Percentiles rank a stretch among this genome's conserved stretches.
Evolutionary conservation across 2,888 invertebrate genomes (phyloP).

Genomic region (Danaus chrysippus): DNA sequence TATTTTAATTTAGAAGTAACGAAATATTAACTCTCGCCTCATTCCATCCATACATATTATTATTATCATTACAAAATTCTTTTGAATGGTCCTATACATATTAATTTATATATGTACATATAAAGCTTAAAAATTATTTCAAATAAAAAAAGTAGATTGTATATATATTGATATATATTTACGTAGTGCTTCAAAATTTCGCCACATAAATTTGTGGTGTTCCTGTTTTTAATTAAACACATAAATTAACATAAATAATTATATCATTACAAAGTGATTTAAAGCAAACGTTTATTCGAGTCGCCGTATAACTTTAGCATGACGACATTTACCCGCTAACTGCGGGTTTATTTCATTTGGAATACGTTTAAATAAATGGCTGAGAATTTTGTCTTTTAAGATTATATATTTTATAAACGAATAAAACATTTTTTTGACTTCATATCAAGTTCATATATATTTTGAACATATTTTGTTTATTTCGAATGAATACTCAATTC

Average conservation of each 20-base stretch:
- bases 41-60: neutral
- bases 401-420: no score
- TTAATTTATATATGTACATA: neutral
- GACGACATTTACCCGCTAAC: slow-evolving; percentile 25
- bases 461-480: no score
- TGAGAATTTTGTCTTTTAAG: neutral
- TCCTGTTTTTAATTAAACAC: slow-evolving; percentile 18
- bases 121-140: no score
- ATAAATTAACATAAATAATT: slow-evolving; percentile 30
- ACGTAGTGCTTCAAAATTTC: neutral
- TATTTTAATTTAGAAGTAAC: slow-evolving; percentile 7
- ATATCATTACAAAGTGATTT: slow-evolving; percentile 27
- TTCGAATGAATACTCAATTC: no score
- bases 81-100: neutral
- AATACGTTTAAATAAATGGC: neutral
- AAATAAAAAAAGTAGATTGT: no score
- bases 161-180: neutral
- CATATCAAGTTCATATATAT: no score
- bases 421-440: no score
- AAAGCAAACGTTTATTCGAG: slow-evolving; percentile 19
- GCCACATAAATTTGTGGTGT: slow-evolving; percentile 7
- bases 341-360: slow-evolving; percentile 23
- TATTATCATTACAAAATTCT: neutral
- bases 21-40: neutral
- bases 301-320: slow-evolving; percentile 17